Evolutionary conservation across 2,113 vertebrate genomes (phyloP), one percentile per base, ranked within the genome.

Genomic region (Cheilinus undulatus): DNA sequence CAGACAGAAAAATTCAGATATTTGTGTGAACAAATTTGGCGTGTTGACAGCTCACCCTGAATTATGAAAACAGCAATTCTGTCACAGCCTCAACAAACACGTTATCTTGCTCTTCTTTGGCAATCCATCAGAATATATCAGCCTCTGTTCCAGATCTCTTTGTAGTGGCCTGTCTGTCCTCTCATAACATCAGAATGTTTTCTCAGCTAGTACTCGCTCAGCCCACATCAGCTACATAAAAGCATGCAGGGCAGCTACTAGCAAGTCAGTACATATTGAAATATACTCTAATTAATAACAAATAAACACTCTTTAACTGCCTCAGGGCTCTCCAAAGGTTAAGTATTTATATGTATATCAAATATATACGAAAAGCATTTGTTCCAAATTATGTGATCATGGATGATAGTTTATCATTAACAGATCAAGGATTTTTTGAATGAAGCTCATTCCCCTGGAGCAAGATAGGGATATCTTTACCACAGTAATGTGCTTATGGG

Each of bases 61-160:
- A 63, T 84, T 45, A 68, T 53, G 61, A 78, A 78, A 85, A 84
- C 56, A 34, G 20, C 8, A 28, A 59, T 72, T 73, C 43, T 76
- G 63, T 78, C 71, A 58, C 45, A 46, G 82, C 66, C 58, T 73
- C 49, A 46, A 71, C 62, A 60, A 71, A 68, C 73, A 76, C 34
- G 49, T 71, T 71, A 69, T 52, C 27, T 23, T 48, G 46, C 58
- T 69, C 57, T 56, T 79, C 62, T 73, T 11, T 71, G 73, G 76
- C 28, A 69, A 40, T 74, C 72, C 57, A 74, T 87, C 67, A 63
- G 43, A 68, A 68, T 46, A 64, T 61, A 83, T 84, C 61, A 60
- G 68, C 76, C 54, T 48, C 68, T 59, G 49, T 78, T 69, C 53
- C 62, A 73, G 49, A 60, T 79, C 53, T 85, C 42, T 67, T 15